phyloP scores from a whole-genome alignment of 2,797 vertebrate genomes.

The Geotrypetes seraphini region DNA sequence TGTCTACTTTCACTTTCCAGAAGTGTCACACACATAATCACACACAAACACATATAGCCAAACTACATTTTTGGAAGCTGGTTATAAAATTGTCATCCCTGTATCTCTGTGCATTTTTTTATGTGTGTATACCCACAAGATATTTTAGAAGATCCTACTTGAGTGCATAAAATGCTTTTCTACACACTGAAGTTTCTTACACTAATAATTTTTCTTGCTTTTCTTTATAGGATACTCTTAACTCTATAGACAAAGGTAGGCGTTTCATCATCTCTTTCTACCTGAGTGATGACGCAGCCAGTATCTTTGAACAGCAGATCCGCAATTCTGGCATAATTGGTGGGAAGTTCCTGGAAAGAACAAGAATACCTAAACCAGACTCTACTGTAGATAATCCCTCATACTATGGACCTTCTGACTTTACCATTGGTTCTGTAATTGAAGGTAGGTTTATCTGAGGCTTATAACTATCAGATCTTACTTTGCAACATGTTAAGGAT shows the following conservation, averaged over 20 bases:
- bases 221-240: slow-evolving; percentile 65
- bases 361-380: slow-evolving; percentile 65
- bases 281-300: slow-evolving; percentile 70
- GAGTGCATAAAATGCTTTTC: no score
- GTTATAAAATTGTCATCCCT: no score
- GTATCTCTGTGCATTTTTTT: no score
- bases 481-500: no score
- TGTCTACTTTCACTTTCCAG: no score
- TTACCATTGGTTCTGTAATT: slow-evolving; percentile 71
- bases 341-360: slow-evolving; percentile 74
- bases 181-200: no score
- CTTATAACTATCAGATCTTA: no score
- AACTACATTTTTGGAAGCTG: no score
- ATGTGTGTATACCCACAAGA: no score
- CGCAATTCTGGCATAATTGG: slow-evolving; percentile 75
- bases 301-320: slow-evolving; percentile 73
- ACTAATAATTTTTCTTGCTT: neutral
- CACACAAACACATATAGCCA: no score
- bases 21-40: no score
- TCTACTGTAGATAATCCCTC: slow-evolving; percentile 52
- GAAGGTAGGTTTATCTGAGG: slow-evolving; percentile 78
- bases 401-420: slow-evolving; percentile 76
- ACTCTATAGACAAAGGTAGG: slow-evolving; percentile 59
- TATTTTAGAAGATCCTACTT: no score
- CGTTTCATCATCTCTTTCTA: slow-evolving; percentile 76